Conservation (phyloP, 2,888 invertebrate genomes). For the Fabriciana adippe region DNA sequence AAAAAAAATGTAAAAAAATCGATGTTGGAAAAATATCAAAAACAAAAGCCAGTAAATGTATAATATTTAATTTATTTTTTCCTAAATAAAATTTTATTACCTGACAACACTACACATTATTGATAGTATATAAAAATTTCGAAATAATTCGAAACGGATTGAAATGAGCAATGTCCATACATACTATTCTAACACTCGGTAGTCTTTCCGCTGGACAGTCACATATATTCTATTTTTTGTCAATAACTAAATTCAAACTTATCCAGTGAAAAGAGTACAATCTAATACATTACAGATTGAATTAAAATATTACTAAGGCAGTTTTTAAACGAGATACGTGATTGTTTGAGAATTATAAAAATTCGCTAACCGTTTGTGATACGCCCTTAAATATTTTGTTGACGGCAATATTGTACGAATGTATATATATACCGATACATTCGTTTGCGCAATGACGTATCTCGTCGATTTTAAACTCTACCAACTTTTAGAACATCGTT, state of each 20-base stretch:
- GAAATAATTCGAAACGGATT: conserved; percentile 26
- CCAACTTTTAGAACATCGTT: conserved; percentile 23
- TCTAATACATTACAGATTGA: conserved; percentile 29
- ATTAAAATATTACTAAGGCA: conserved; percentile 38
- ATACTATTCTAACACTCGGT: conserved; percentile 21
- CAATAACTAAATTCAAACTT: conserved; percentile 23
- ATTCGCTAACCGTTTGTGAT: not conserved
- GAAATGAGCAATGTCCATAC: conserved; percentile 35
- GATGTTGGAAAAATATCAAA: not conserved
- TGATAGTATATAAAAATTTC: conserved; percentile 16
- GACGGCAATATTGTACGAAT: not conserved
- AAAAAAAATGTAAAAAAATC: not conserved
- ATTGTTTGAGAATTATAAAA: conserved; percentile 10
- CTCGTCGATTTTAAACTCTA: conserved; percentile 19
- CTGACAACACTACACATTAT: conserved; percentile 13
- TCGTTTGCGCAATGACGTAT: conserved; percentile 14
- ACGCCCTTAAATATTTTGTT: too few relatives aligned
- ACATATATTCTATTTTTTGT: conserved; percentile 26
- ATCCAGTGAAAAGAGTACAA: conserved; percentile 25
- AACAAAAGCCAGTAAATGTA: not conserved
- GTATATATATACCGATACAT: not conserved
- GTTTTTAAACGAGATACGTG: conserved; percentile 31
- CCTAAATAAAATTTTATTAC: not conserved
- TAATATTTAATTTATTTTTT: not conserved
- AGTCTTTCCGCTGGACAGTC: conserved; percentile 25